These are phyloP conservation scores for Brenthis ino DNA, from an alignment of 2,888 invertebrate species.

Conservation along the genomic window DNA sequence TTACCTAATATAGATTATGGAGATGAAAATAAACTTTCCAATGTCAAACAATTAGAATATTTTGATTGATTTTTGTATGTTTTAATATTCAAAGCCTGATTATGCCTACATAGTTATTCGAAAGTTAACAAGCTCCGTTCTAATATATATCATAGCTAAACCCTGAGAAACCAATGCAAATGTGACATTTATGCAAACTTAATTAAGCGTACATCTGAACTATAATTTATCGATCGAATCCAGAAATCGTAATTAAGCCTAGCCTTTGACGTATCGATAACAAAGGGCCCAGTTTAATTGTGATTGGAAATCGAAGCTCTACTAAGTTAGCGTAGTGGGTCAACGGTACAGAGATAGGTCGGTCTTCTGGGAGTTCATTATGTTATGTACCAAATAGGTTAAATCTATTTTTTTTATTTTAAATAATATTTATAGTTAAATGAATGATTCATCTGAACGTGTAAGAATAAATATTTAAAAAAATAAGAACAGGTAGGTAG, in stretches of 20 bases:
- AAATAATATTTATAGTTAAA: too few relatives aligned
- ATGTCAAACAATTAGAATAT: not conserved
- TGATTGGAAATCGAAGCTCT: constrained; percentile 70
- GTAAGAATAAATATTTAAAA: too few relatives aligned
- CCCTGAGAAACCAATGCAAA: constrained; percentile 36
- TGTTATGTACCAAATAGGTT: not conserved
- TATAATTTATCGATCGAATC: constrained; percentile 43
- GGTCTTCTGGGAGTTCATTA: constrained; percentile 1
- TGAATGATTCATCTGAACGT: too few relatives aligned
- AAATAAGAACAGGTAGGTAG: too few relatives aligned
- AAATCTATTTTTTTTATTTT: too few relatives aligned
- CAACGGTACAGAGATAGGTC: constrained; percentile 47
- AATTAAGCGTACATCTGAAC: constrained; percentile 46
- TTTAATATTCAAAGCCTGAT: constrained; percentile 6
- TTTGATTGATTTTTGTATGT: not conserved
- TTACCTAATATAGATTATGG: too few relatives aligned
- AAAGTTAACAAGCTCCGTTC: constrained; percentile 9
- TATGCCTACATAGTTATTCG: constrained; percentile 19
- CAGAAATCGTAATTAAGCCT: constrained; percentile 45
- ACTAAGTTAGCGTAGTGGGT: constrained; percentile 75
- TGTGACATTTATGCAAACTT: constrained; percentile 48
- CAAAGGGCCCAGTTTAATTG: constrained; percentile 61
- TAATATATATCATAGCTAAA: constrained; percentile 25
- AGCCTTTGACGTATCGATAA: constrained; percentile 46
- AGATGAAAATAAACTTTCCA: not conserved